These are phyloP conservation scores for Dipodomys spectabilis DNA, from an alignment of 2,113 vertebrate genomes.

Conservation along the genomic window DNA sequence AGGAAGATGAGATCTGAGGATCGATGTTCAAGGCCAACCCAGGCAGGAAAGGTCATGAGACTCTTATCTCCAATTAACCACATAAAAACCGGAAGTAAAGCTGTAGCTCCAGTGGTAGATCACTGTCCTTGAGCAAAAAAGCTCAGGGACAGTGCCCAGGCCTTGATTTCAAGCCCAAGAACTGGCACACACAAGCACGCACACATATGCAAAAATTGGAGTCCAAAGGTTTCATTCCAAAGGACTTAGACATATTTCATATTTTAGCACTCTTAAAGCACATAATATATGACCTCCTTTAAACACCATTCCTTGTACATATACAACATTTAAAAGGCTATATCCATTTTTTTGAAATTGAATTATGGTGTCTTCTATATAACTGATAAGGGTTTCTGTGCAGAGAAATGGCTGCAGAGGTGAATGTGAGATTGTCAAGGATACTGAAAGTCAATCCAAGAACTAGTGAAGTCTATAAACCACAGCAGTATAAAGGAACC, in stretches of 20 bases:
- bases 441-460: background rate
- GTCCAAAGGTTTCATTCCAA: slow-evolving; percentile 12
- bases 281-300: background rate
- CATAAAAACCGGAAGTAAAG: too few species aligned
- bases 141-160: too few species aligned
- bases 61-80: too few species aligned
- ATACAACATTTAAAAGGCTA: background rate
- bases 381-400: background rate
- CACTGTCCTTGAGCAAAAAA: too few species aligned
- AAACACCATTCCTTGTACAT: background rate
- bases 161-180: too few species aligned
- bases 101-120: too few species aligned
- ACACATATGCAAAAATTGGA: background rate
- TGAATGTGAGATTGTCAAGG: background rate
- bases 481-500: background rate
- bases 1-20: too few species aligned
- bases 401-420: background rate
- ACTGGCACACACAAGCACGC: too few species aligned
- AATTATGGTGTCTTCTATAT: background rate
- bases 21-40: too few species aligned
- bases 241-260: background rate
- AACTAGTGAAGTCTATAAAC: background rate
- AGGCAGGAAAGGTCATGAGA: too few species aligned
- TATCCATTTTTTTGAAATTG: slow-evolving; percentile 36
- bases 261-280: slow-evolving; percentile 10